Conservation (phyloP, 2,113 vertebrate species). For the Thalassarche chlororhynchos region DNA sequence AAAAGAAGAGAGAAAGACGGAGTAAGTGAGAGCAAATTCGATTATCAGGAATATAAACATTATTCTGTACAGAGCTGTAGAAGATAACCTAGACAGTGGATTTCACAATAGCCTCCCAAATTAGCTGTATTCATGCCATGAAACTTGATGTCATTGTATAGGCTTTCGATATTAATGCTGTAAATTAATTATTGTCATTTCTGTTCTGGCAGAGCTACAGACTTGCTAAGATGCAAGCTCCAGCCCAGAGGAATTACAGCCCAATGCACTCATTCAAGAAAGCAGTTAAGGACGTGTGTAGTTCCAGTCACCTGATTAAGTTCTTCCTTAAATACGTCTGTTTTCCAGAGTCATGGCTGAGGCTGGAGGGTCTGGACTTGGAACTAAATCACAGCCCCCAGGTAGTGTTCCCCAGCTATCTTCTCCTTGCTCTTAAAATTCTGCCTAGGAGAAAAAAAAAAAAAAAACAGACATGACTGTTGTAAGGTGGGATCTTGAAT, state of each 20-base stretch:
- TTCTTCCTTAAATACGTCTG: neutral
- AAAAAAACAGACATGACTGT: neutral
- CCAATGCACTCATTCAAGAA: neutral
- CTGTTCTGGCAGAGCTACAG: neutral
- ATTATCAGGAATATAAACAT: neutral
- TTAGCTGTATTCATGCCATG: neutral
- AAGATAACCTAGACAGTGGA: neutral
- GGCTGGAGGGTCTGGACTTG: neutral
- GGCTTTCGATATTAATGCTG: neutral
- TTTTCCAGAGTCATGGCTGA: neutral
- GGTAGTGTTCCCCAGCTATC: neutral
- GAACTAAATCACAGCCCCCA: neutral
- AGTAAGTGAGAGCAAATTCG: rapidly evolving
- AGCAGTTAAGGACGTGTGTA: neutral
- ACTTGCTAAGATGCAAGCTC: neutral
- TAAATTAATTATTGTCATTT: neutral
- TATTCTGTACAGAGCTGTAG: neutral
- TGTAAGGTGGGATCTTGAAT: neutral
- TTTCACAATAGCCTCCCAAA: neutral
- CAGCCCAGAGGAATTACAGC: neutral
- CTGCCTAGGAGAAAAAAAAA: neutral
- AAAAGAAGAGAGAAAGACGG: neutral
- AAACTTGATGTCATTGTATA: neutral
- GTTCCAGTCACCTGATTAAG: neutral
- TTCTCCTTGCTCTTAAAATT: neutral